Evolutionary conservation across 2,797 vertebrate species (phyloP).

Genomic region (Acrossocheilus fasciatus): DNA sequence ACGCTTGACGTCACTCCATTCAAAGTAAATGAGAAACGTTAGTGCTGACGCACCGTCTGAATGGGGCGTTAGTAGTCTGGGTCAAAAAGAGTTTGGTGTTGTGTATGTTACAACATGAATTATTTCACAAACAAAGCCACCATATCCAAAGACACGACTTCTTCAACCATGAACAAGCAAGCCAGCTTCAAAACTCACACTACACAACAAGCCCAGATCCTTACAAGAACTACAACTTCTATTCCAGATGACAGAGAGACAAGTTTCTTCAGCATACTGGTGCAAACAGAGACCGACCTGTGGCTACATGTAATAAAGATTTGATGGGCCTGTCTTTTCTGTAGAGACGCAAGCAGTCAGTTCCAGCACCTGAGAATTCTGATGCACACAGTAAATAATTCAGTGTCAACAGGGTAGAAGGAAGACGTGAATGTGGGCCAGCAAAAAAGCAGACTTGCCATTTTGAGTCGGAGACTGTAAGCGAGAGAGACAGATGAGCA

Average conservation of each 20-base stretch:
- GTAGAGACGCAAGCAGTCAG: not conserved
- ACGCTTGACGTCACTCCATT: too few species aligned
- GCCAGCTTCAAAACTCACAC: not conserved
- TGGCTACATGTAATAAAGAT: not conserved
- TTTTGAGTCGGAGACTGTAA: not conserved
- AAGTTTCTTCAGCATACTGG: not conserved
- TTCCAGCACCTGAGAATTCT: constrained; percentile 25
- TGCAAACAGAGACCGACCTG: not conserved
- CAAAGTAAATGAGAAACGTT: too few species aligned
- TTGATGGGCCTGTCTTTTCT: not conserved
- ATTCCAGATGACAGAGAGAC: not conserved
- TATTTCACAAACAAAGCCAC: not conserved
- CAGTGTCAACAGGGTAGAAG: constrained; percentile 8
- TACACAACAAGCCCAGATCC: not conserved
- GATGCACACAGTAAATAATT: constrained; percentile 32
- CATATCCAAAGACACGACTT: not conserved
- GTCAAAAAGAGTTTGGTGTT: not conserved
- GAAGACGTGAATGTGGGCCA: constrained; percentile 15
- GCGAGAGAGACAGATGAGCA: not conserved
- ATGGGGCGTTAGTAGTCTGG: too few species aligned
- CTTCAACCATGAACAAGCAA: not conserved
- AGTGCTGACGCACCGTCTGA: too few species aligned
- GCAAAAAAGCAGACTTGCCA: not conserved
- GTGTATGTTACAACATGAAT: not conserved
- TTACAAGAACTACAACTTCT: constrained; percentile 4